These are phyloP conservation scores for Rynchops niger DNA, from an alignment of 2,113 vertebrate genomes.

Conservation along the genomic window DNA sequence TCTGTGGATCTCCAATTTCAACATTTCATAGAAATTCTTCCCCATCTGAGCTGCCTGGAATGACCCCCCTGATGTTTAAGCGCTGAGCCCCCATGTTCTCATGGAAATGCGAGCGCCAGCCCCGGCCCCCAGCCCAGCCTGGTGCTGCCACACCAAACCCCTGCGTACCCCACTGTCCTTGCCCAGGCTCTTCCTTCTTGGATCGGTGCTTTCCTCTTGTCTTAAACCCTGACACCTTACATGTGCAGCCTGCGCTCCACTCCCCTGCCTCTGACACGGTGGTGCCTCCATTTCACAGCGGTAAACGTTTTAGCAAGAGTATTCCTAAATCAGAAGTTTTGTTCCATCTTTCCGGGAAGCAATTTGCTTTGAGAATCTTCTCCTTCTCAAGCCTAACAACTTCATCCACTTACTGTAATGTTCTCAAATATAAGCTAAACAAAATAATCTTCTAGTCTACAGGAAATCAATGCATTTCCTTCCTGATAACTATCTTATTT, in stretches of 20 bases:
- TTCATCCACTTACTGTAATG: conserved; percentile 35
- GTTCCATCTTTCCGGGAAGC: neutral
- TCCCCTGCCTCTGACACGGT: rapidly evolving
- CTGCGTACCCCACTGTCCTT: neutral
- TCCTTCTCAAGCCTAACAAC: neutral
- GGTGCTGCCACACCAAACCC: neutral
- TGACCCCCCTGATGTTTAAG: rapidly evolving
- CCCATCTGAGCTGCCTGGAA: conserved; percentile 1
- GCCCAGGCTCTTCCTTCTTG: neutral
- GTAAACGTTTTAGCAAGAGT: neutral
- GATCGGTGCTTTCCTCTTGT: neutral
- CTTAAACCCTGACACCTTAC: neutral
- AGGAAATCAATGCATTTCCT: conserved; percentile 68
- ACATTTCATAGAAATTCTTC: neutral
- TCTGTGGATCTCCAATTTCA: neutral
- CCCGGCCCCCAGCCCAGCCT: neutral
- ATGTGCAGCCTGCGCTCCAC: rapidly evolving
- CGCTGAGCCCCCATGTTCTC: neutral
- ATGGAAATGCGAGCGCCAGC: neutral
- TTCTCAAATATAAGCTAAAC: conserved; percentile 28
- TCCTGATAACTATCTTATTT: conserved; percentile 48
- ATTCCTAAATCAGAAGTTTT: neutral
- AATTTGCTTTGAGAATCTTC: neutral
- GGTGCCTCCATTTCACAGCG: neutral
- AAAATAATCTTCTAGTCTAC: conserved; percentile 21